phyloP scores from a whole-genome alignment of 2,113 vertebrate species.

The Miniopterus natalensis region DNA sequence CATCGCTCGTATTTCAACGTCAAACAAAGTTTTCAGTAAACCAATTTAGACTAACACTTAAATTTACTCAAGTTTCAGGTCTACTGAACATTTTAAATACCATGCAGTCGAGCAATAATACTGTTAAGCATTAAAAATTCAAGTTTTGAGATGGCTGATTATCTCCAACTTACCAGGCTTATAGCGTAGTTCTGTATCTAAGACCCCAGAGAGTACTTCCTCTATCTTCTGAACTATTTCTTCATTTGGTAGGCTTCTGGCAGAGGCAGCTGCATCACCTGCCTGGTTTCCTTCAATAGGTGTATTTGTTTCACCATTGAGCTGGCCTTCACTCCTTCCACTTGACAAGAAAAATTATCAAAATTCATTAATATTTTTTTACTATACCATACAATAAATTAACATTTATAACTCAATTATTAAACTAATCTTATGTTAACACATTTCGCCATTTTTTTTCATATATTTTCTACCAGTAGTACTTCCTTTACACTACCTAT shows the following conservation, averaged over 20 bases:
- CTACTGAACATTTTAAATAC: background rate
- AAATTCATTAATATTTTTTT: constrained; percentile 65
- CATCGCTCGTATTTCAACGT: background rate
- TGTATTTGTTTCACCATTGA: constrained; percentile 90
- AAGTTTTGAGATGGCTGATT: background rate
- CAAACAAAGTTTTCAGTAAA: background rate
- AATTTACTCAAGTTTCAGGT: background rate
- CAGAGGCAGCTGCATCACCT: constrained; percentile 86
- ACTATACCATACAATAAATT: background rate
- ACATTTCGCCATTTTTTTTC: background rate
- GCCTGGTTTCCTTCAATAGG: constrained; percentile 87
- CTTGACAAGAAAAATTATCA: constrained; percentile 83
- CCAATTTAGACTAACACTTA: background rate
- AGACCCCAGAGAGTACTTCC: constrained; percentile 89
- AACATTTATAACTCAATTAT: background rate
- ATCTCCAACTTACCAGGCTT: constrained; percentile 88
- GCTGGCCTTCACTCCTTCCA: constrained; percentile 89
- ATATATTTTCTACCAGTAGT: background rate
- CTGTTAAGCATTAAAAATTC: background rate
- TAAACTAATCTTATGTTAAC: background rate
- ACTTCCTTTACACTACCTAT: background rate
- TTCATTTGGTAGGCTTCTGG: constrained; percentile 88
- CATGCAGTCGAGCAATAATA: background rate
- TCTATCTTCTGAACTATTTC: constrained; percentile 90
- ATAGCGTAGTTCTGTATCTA: constrained; percentile 88